Base-by-base conservation (phyloP, 1,140 invertebrate genomes). In the Dendroctonus valens region DNA sequence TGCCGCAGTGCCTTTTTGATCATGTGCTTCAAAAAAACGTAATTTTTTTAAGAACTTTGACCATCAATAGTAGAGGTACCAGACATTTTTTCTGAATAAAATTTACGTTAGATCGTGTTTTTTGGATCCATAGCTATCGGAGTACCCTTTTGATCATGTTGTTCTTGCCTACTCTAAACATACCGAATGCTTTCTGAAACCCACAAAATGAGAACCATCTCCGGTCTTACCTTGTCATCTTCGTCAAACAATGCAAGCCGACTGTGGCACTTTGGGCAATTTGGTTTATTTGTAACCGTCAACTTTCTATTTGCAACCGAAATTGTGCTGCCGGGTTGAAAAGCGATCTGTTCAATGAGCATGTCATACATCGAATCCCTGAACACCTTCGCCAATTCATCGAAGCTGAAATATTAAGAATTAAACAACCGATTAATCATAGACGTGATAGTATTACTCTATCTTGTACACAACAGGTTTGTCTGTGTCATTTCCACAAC, bases 211-310 rank as follows among this genome's bases (percentile, higher is more conserved):
- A 26, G 26, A 26, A 26, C 3, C 26, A 26, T 2, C 26, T 26
- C 1, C 26, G 3, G 1, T 7, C 26, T 52, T 51, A 67, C 65
- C 59, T 68, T 6, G 41, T 62, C 57, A 11, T 48, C 59, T 39
- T 69, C 58, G 48, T 62, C 46, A 46, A 42, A 59, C 9, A 68
- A 38, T n/a, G 54, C 65, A n/a, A 69, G 38, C 8, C 39, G 37
- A 40, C 49, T 44, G 37, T 60, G 55, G 49, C 67, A 69, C 60
- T 64, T 60, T 5, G 67, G 53, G 26, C 67, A 69, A 15, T 69
- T 55, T 8, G 41, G 37, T 8, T 58, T 49, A 14, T 69, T 69
- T 44, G 44, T 60, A 6, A 69, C 39, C 0, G 12, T 41, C 50
- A 69, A 44, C 12, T 59, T 59, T 7, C 60, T 41, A 53, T 59